These are phyloP conservation scores for Chironomus tentans DNA, from an alignment of 2,888 invertebrate genomes.

Conservation along the genomic window DNA sequence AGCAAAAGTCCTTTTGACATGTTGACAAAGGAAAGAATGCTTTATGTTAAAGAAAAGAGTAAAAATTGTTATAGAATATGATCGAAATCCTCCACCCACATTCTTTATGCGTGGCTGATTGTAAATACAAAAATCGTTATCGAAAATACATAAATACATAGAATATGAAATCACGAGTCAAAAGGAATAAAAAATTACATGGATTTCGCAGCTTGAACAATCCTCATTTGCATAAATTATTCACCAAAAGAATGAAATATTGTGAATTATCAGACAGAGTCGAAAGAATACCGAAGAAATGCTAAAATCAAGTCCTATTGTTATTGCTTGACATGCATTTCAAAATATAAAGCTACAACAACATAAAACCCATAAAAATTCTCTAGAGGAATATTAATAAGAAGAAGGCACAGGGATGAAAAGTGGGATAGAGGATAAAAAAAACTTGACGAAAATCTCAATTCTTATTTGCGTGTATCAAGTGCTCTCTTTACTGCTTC, in stretches of 20 bases:
- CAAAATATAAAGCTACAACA: background rate
- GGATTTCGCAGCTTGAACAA: background rate
- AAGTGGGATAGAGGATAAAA: background rate
- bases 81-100: background rate
- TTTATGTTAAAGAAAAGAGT: no score
- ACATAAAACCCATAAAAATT: background rate
- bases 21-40: no score
- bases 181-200: background rate
- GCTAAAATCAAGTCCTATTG: background rate
- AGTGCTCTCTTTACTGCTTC: background rate
- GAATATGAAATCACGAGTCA: background rate
- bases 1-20: no score
- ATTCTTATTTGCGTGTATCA: background rate
- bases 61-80: no score
- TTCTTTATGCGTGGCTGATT: background rate
- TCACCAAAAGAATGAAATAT: conserved; percentile 5
- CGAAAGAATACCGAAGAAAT: background rate
- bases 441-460: background rate
- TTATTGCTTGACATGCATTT: background rate
- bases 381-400: background rate
- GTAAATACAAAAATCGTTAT: background rate
- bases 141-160: background rate
- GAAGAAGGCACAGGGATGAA: background rate
- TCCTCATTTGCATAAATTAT: conserved; percentile 3
- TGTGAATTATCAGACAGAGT: background rate